Evolutionary conservation across 2,888 invertebrate genomes (phyloP), one percentile per base, ranked within the genome.

Genomic region (Xanthostigma xanthostigma): DNA sequence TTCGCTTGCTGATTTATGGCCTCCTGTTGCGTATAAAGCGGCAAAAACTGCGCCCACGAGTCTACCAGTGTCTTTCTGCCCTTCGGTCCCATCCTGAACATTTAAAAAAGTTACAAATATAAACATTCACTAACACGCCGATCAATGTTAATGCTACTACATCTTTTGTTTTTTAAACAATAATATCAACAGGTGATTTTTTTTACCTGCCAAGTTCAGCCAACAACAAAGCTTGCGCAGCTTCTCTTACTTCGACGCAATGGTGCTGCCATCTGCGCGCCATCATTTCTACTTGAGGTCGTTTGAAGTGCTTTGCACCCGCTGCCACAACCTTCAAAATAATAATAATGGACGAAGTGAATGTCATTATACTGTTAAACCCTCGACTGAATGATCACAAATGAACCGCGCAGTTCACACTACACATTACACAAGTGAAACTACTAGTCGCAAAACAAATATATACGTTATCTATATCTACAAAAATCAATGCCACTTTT

Each of bases 241-340:
- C 97, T 67, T 97, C 95, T 5, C 98, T 74, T 43, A 94, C 93
- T 72, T 98, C 97, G 6, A 97, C 76, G 65, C 97, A 98, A 58
- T 95, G 89, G 70, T 98, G 97, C 65, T 98, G 97, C 98, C 98
- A 98, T 52, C 95, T 76, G 13, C 95, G 81, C 1, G 96, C 97
- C 73, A 98, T 76, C 82, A 95, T 90, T 68, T 98, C 97, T 5
- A 98, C 91, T 67, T 92, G 90, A 0, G 96, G 95, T n/a, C 92
- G 78, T 63, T 94, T 91, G 68, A 91, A 94, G 51, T 77, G 78
- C 64, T 79, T 82, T 0, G 84, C 80, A 36, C 84, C 84, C 61
- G 75, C 67, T 58, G 60, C 70, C 50, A 67, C 62, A 14, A 67
- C 63, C 62, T 62, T 50, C 27, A 45, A 49, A 37, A 9, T 34